A percentile compares a stretch with the other conserved stretches of the same genome.
phyloP scores from a whole-genome alignment of 92 coral and sea anemone species.

The Phymanthus crucifer region DNA sequence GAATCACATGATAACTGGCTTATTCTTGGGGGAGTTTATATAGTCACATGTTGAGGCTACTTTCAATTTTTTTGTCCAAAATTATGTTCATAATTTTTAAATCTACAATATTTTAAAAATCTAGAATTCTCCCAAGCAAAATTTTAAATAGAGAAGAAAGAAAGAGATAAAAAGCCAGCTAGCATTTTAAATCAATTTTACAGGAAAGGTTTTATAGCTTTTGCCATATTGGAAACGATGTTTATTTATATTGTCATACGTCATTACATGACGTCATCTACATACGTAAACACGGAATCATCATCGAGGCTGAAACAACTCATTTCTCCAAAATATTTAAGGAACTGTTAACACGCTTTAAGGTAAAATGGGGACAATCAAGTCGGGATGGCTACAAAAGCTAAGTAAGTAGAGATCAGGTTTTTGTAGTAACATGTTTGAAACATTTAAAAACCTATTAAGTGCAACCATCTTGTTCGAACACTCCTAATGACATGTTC shows the following conservation, averaged over 20 bases:
- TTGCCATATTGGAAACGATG: not conserved
- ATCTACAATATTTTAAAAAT: too few relatives aligned
- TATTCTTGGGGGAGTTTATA: too few relatives aligned
- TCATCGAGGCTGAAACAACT: not conserved
- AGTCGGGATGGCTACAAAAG: conserved; percentile 88
- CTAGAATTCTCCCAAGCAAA: too few relatives aligned
- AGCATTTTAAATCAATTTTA: too few relatives aligned
- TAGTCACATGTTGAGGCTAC: too few relatives aligned
- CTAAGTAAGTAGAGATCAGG: conserved; percentile 62
- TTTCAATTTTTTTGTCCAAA: too few relatives aligned
- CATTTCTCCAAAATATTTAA: not conserved
- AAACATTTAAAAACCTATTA: not conserved
- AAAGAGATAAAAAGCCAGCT: too few relatives aligned
- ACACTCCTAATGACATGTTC: not conserved
- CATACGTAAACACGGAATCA: not conserved
- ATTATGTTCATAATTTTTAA: too few relatives aligned
- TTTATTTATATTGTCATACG: not conserved
- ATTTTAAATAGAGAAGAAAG: too few relatives aligned
- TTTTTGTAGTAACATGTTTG: not conserved
- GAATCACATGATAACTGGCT: too few relatives aligned
- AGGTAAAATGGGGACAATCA: conserved; percentile 77
- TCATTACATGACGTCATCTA: not conserved
- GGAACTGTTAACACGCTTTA: not conserved
- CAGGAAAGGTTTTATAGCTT: too few relatives aligned
- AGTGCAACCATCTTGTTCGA: not conserved